Evolutionary conservation across 2,888 invertebrate species (phyloP), one percentile per base, ranked within the genome.

Genomic region (Nebria brevicollis): DNA sequence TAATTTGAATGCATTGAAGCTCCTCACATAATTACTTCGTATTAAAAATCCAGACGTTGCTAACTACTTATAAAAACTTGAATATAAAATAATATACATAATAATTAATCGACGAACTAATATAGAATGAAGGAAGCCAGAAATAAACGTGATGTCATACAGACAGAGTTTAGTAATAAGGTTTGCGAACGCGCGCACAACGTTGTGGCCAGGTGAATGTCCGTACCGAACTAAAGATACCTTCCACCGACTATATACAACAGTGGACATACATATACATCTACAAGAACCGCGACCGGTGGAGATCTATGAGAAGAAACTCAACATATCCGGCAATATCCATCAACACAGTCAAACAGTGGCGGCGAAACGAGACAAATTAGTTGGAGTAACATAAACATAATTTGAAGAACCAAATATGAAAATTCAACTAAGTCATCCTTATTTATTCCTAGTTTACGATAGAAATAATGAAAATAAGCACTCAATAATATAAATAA

Each of bases 121-220:
- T 54, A 54, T 54, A 54, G 54, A 54, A 54, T 70, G 70, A 70
- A 26, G 13, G 26, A n/a, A 70, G 70, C 34, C 25, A 70, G 70
- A 70, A 70, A 70, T 70, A 70, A 20, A 34, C 70, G 34, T 70
- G 70, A 70, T 34, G 34, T 70, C 70, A 70, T 70, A 70, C n/a
- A 70, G 15, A 70, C n/a, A 70, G 7, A 54, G 54, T 54, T 54
- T 54, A 54, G 54, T 54, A 54, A 54, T 54, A 54, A 54, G 54
- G 54, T 54, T 54, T 54, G 54, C 4, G 54, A 54, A 6, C 54
- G 54, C 7, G 54, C 54, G 54, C 54, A 13, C 54, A 54, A 54
- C 54, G 2, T 54, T 6, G 70, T 34, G 34, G n/a, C 34, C 70
- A 70, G 70, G 70, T 70, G 70, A 70, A 70, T 34, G 70, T 70